These are phyloP conservation scores for Cyanistes caeruleus DNA, from an alignment of 2,113 vertebrate species.

Conservation along the genomic window DNA sequence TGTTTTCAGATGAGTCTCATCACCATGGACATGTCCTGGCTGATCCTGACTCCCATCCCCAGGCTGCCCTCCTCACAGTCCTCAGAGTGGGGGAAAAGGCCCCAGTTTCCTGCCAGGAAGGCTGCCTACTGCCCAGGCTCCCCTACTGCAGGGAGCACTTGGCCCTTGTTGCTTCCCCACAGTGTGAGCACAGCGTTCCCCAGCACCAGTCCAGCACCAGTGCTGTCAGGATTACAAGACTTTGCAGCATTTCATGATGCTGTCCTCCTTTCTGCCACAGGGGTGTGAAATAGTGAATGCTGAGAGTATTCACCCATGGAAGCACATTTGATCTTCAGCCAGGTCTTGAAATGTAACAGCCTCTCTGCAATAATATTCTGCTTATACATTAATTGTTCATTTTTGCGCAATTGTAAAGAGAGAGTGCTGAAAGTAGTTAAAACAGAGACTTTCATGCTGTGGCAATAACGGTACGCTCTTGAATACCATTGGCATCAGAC, in stretches of 20 bases:
- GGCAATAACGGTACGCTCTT: conserved; percentile 41
- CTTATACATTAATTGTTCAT: conserved; percentile 32
- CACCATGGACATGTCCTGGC: neutral
- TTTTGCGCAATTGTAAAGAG: neutral
- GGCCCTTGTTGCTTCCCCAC: neutral
- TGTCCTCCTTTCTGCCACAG: neutral
- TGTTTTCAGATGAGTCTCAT: neutral
- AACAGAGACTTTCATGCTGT: conserved; percentile 57
- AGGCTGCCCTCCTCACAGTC: neutral
- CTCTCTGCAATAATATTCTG: conserved; percentile 22
- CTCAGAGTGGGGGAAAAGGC: neutral
- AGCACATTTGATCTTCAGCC: conserved; percentile 29
- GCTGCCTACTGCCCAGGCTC: neutral
- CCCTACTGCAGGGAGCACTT: neutral
- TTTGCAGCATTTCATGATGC: neutral
- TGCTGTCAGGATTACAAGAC: neutral
- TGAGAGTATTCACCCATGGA: neutral
- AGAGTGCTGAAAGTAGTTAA: conserved; percentile 16
- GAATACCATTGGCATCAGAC: conserved; percentile 21
- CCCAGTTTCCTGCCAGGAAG: no score
- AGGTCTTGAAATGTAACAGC: conserved; percentile 43
- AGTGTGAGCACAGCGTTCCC: neutral
- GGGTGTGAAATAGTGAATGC: neutral
- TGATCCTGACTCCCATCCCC: neutral
- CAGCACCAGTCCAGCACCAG: neutral